Conservation (phyloP, 1,140 invertebrate genomes). For the Drosophila rhopaloa region DNA sequence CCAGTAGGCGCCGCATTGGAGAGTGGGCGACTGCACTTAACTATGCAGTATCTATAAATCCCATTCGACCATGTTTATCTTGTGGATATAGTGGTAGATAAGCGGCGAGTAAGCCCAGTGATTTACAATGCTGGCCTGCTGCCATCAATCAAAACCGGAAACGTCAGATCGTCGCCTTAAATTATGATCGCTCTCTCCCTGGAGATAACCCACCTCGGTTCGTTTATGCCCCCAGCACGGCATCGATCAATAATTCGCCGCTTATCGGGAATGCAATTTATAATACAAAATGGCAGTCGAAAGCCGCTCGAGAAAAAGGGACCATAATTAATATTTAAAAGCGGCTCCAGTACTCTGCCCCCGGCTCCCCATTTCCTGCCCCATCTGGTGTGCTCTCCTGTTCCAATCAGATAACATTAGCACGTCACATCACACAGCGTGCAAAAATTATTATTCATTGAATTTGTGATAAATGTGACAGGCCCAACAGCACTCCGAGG, state of each 20-base stretch:
- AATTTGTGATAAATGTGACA: conserved; percentile 84
- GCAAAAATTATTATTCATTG: conserved; percentile 84
- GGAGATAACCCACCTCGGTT: background rate
- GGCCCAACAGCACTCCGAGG: conserved; percentile 71
- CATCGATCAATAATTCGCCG: conserved; percentile 67
- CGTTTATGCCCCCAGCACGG: conserved; percentile 4
- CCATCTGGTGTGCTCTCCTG: conserved; percentile 33
- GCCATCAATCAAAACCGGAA: conserved; percentile 68
- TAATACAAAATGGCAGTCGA: conserved; percentile 80
- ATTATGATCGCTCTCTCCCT: conserved; percentile 34
- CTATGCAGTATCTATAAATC: conserved; percentile 33
- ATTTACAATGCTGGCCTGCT: conserved; percentile 36
- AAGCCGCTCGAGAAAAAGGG: conserved; percentile 56
- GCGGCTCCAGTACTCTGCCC: conserved; percentile 16
- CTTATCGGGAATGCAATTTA: conserved; percentile 77
- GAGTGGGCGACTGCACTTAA: conserved; percentile 21
- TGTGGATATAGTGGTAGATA: conserved; percentile 51
- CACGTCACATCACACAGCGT: conserved; percentile 82
- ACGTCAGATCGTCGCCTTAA: conserved; percentile 54
- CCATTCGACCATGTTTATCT: conserved; percentile 25
- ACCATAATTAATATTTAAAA: conserved; percentile 80
- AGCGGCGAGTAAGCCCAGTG: conserved; percentile 41
- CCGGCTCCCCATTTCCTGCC: conserved; percentile 15
- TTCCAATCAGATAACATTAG: conserved; percentile 83
- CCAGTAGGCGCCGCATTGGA: conserved; percentile 66